These are phyloP conservation scores for Tachina fera DNA, from an alignment of 2,888 invertebrate genomes.

Conservation along the genomic window DNA sequence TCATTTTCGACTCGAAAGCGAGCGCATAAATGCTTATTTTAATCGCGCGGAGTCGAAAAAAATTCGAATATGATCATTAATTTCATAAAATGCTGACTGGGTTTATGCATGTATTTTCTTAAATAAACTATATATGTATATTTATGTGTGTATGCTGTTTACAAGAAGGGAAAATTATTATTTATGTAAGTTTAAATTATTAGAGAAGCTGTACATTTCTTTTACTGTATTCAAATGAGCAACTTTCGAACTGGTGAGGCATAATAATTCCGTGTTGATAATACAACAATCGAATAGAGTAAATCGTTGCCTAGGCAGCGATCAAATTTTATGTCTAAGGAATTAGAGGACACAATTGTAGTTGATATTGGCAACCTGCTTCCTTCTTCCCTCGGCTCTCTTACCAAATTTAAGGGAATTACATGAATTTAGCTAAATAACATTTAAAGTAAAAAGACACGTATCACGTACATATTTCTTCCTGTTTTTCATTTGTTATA, in stretches of 20 bases:
- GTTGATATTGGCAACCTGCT: conserved; percentile 54
- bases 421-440: conserved; percentile 32
- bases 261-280: conserved; percentile 47
- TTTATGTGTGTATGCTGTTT: background rate
- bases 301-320: conserved; percentile 43
- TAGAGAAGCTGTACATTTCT: background rate
- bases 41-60: too few species aligned
- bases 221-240: conserved; percentile 53
- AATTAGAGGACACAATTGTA: conserved; percentile 22
- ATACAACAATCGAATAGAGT: conserved; percentile 26
- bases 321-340: conserved; percentile 6
- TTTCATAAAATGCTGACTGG: too few species aligned
- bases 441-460: conserved; percentile 42
- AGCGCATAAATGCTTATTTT: too few species aligned
- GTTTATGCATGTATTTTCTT: too few species aligned
- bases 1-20: too few species aligned
- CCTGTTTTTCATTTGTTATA: conserved; percentile 11
- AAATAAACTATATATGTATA: too few species aligned
- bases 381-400: background rate
- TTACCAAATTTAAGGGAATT: background rate
- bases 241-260: conserved; percentile 15
- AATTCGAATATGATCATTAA: too few species aligned
- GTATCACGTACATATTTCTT: conserved; percentile 37
- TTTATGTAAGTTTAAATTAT: conserved; percentile 3
- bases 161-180: background rate